Evolutionary conservation across 2,888 invertebrate genomes (phyloP), one percentile per base, ranked within the genome.

Genomic region (Pristionchus exspectatus): DNA sequence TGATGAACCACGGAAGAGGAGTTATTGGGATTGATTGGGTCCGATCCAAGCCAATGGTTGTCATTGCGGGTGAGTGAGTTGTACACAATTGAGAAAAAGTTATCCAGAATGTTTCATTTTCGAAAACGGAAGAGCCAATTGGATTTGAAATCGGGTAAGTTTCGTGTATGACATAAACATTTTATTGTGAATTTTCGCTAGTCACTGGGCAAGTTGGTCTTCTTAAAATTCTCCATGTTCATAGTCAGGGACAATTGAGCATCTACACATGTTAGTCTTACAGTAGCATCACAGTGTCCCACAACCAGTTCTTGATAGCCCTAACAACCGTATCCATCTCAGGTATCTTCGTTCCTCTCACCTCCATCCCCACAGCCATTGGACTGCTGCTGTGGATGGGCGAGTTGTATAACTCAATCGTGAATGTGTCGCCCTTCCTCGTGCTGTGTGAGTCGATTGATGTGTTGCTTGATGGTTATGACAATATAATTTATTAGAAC

Each of bases 341-440:
- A 92, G 93, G 93, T 14, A 74, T 95, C 18, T 27, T 93, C 81
- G 94, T 94, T 86, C 94, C 95, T n/a, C 89, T 94, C 18, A 84
- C 94, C 90, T 93, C 95, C 5, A 92, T 93, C 0, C 92, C 93
- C 14, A 93, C 93, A 33, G 94, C 94, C 10, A 95, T 94, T 88
- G 95, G 95, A 10, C 74, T 94, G 50, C 90, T 95, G 44, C 91
- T 95, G 14, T 95, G 95, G 95, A 90, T 85, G 69, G 95, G 95
- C 18, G 92, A 90, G 56, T 90, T 93, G 38, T 95, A 95, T 91
- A 95, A 95, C 87, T 94, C 94, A 2, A 95, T 95, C 88, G 95
- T 95, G 38, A 95, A 95, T 90, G 94, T 95, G 0, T 94, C 94
- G 24, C 95, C 95, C 10, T 95, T 95, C 84, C 92, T 95, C 50